Base-by-base conservation (phyloP, 2,888 invertebrate genomes). In the Endomychus coccineus region DNA sequence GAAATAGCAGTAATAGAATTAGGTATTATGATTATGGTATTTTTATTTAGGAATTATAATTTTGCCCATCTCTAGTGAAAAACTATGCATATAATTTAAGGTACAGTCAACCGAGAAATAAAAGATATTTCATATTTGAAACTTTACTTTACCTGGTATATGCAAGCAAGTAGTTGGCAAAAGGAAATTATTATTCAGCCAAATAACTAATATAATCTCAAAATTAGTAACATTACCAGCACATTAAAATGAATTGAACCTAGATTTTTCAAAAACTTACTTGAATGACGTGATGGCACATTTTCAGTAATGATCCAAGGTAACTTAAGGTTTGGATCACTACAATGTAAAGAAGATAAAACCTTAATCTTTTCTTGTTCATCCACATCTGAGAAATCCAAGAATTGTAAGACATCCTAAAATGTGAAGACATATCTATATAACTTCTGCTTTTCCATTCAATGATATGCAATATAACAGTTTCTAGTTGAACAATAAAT, bases 351-450 rank as follows among this genome's bases (percentile, higher is more conserved):
- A 45, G 78, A 77, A 48, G 73, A 70, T 61, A 75, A 70, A 51
- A 80, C 71, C 59, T 73, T 73, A 61, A 70, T 71, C 54, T 74
- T 70, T 62, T 82, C 82, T 56, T 73, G 73, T 65, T 77, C 78
- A 66, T 77, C 78, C 62, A 80, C 75, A 68, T 77, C 80, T 64
- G 74, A 75, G 58, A 81, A 73, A 72, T 83, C 81, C 69, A 83
- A 73, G 71, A 82, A 83, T 69, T 80, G 76, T 70, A 61, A 54
- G 35, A 45, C 45, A 33, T 44, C 29, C 58, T 58, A 6, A 27
- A 34, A 9, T 12, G 22, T 27, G 24, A 30, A 34, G 27, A 28
- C n/a, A n/a, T n/a, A n/a, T n/a, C n/a, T n/a, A n/a, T n/a, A n/a
- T n/a, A n/a, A n/a, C n/a, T n/a, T n/a, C n/a, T n/a, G n/a, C n/a